Base-by-base conservation (phyloP, 2,888 invertebrate species). In the Oconnorella tubifera region DNA sequence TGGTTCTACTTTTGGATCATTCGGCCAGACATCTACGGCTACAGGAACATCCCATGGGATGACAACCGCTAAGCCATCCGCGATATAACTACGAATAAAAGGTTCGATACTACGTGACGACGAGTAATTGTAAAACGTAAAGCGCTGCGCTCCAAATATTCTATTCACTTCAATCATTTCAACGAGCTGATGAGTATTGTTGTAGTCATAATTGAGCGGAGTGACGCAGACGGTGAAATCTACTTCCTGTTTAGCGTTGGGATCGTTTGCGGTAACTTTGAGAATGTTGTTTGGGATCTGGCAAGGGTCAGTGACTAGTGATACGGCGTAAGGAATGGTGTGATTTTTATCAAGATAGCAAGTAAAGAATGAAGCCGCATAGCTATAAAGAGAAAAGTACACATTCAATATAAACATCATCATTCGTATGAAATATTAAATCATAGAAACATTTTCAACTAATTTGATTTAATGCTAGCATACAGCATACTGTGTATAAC, bases 91-190 rank as follows among this genome's bases (percentile, higher is more conserved):
- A 32, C 57, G 25, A 10, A 72, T n/a, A 51, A 58, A 64, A 19
- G 28, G 53, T 4, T 56, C 57, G 14, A 72, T 31, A 3, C 50
- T 40, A 3, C 49, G 4, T 2, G 66, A 64, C 10, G 25, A 57
- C n/a, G 65, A 64, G 59, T 70, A 53, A 59, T 72, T 70, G 59
- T 72, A 72, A 33, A 72, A 67, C 1, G 67, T 50, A 48, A 72
- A 62, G 0, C 61, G 62, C 14, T 67, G 33, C 25, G 72, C 72
- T 14, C 72, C 72, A 33, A 72, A 68, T 33, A 70, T 33, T 10
- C 66, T 62, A 53, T 68, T 69, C 25, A 67, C 49, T 65, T 72
- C 72, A 6, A 72, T 32, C 58, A 66, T 64, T 58, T 71, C 72
- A 23, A 67, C 55, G 51, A 72, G 53, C 33, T 63, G 62, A 6